Evolutionary conservation across 1,140 invertebrate species (phyloP).

Genomic region (Limonius californicus): DNA sequence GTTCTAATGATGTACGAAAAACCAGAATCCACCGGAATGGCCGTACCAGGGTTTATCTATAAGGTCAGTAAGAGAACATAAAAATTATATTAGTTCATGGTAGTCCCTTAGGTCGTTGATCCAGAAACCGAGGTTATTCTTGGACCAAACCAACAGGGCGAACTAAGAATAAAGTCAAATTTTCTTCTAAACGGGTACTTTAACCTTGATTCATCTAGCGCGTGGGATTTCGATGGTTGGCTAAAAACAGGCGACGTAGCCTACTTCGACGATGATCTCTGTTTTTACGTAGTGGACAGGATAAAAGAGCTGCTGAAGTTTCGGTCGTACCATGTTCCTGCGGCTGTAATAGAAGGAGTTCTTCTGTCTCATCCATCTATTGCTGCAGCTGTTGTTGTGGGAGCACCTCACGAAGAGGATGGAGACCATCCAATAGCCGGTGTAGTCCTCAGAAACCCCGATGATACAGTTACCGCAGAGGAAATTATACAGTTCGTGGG

Average conservation of each 20-base stretch:
- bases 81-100: neutral
- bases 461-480: neutral
- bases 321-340: conserved; percentile 46
- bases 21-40: neutral
- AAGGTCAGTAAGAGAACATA: neutral
- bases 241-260: conserved; percentile 68
- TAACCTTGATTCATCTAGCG: conserved; percentile 42
- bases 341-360: conserved; percentile 56
- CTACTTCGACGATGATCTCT: conserved; percentile 61
- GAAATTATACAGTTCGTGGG: conserved; percentile 11
- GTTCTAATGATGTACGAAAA: neutral
- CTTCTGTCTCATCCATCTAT: conserved; percentile 61
- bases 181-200: conserved; percentile 55
- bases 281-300: conserved; percentile 65
- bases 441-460: conserved; percentile 49
- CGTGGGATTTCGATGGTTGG: conserved; percentile 58
- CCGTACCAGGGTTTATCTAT: neutral
- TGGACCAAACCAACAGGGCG: conserved; percentile 53
- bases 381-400: conserved; percentile 64
- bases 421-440: conserved; percentile 66
- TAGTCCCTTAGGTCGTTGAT: conserved; percentile 41
- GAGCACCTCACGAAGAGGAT: conserved; percentile 57
- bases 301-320: conserved; percentile 76
- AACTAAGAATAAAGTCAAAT: conserved; percentile 54
- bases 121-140: conserved; percentile 48